A percentile compares a stretch with the other conserved stretches of the same genome.
Evolutionary conservation across 2,113 vertebrate genomes (phyloP).

Genomic region (Dipodomys merriami): DNA sequence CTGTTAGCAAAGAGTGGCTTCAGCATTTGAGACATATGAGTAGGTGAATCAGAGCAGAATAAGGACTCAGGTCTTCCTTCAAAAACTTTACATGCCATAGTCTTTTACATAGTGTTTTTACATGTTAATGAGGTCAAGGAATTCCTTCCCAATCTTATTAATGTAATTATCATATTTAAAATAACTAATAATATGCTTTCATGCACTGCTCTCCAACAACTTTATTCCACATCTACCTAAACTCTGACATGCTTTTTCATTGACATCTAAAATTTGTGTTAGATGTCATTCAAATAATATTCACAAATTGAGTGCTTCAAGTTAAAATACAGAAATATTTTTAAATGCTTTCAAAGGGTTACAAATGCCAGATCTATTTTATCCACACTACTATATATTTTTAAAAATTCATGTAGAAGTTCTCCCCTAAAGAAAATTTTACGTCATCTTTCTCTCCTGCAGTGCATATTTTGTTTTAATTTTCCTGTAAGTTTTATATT

Average conservation of each 20-base stretch:
- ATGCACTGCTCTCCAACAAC: neutral
- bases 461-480: neutral
- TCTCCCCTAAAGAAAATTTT: neutral
- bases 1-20: constrained; percentile 10
- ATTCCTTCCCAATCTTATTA: neutral
- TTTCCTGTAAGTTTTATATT: neutral
- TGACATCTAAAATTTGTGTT: neutral
- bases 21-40: constrained; percentile 38
- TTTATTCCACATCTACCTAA: neutral
- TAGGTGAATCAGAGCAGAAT: constrained; percentile 5
- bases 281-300: neutral
- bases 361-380: neutral
- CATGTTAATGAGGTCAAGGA: no score
- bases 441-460: neutral
- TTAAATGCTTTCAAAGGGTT: neutral
- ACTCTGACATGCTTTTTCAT: neutral
- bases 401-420: neutral
- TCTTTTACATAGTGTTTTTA: no score
- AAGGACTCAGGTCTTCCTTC: neutral
- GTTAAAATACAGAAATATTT: neutral
- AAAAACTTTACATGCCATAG: neutral
- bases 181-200: neutral
- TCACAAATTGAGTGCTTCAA: neutral
- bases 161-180: neutral
- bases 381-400: neutral